These are phyloP conservation scores for Bombus cullumanus DNA, from an alignment of 1,140 invertebrate genomes.

Conservation along the genomic window DNA sequence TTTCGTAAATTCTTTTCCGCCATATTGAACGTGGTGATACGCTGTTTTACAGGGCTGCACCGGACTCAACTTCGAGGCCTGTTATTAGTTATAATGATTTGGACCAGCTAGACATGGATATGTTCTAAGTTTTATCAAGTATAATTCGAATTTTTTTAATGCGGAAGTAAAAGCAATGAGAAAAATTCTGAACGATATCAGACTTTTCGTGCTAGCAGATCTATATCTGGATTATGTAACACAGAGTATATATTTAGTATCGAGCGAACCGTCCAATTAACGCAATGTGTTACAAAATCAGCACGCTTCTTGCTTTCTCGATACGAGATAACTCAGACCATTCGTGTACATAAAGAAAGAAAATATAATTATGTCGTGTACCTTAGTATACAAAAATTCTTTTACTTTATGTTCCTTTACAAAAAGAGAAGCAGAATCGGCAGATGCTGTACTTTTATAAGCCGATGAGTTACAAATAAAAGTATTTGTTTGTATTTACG, in stretches of 20 bases:
- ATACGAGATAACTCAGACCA: neutral
- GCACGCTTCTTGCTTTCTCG: conserved; percentile 34
- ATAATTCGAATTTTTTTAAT: conserved; percentile 19
- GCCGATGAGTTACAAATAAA: conserved; percentile 73
- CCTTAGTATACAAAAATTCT: neutral
- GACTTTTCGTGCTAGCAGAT: conserved; percentile 50
- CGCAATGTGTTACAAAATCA: conserved; percentile 64
- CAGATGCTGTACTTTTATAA: conserved; percentile 58
- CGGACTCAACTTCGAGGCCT: conserved; percentile 86
- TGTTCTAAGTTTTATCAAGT: conserved; percentile 83
- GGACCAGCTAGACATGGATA: conserved; percentile 90
- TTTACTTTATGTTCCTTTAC: neutral
- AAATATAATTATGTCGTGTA: neutral
- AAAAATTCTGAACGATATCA: neutral
- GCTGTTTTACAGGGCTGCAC: conserved; percentile 84
- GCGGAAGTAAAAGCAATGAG: neutral
- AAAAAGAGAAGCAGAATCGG: conserved; percentile 34
- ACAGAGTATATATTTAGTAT: neutral
- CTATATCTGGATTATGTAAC: conserved; percentile 62
- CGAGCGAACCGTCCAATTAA: neutral
- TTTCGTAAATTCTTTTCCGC: neutral
- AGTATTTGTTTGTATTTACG: conserved; percentile 64
- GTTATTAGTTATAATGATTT: conserved; percentile 93
- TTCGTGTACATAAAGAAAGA: conserved; percentile 4
- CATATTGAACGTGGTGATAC: conserved; percentile 45